A percentile compares a stretch with the other conserved stretches of the same genome.
Conservation (phyloP, 2,888 invertebrate species). For the Pediacus dermestoides region DNA sequence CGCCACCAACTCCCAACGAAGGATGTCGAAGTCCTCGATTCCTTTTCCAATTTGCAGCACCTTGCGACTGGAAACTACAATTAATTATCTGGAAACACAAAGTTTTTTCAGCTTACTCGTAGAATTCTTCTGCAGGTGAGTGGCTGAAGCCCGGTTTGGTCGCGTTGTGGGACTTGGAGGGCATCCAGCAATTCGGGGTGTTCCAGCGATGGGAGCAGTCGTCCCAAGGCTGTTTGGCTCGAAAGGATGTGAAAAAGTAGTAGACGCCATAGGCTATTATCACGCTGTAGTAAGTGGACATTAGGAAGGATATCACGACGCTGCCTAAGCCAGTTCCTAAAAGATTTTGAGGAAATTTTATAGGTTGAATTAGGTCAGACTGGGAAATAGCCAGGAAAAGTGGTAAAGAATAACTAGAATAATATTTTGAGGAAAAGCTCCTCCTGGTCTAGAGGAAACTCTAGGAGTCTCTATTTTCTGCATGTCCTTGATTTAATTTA, state of each 20-base stretch:
- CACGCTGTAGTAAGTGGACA: slow-evolving; percentile 94
- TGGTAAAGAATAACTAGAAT: too few species aligned
- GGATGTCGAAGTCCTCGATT: slow-evolving; percentile 74
- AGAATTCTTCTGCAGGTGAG: slow-evolving; percentile 89
- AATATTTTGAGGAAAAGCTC: too few species aligned
- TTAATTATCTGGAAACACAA: slow-evolving; percentile 1
- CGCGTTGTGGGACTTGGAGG: slow-evolving; percentile 57
- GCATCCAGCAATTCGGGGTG: slow-evolving; percentile 78
- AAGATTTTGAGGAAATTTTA: slow-evolving; percentile 37
- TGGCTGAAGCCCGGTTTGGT: slow-evolving; percentile 69
- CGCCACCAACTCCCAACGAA: slow-evolving; percentile 86
- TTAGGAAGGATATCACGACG: slow-evolving; percentile 89
- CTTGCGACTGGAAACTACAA: slow-evolving; percentile 65
- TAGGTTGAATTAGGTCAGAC: too few species aligned
- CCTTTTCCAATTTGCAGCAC: slow-evolving; percentile 81
- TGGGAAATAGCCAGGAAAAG: too few species aligned
- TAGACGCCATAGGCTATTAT: slow-evolving; percentile 93
- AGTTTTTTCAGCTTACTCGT: slow-evolving; percentile 64
- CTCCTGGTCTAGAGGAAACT: too few species aligned
- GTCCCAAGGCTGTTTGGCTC: slow-evolving; percentile 84
- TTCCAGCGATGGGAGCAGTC: slow-evolving; percentile 86
- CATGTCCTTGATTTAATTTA: too few species aligned
- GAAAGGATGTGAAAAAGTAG: slow-evolving; percentile 89
- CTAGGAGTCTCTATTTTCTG: too few species aligned
- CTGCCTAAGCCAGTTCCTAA: slow-evolving; percentile 92